Percentiles rank a stretch among this genome's conserved stretches.
phyloP scores from a whole-genome alignment of 2,888 invertebrate species.

The Podabrus alpinus region DNA sequence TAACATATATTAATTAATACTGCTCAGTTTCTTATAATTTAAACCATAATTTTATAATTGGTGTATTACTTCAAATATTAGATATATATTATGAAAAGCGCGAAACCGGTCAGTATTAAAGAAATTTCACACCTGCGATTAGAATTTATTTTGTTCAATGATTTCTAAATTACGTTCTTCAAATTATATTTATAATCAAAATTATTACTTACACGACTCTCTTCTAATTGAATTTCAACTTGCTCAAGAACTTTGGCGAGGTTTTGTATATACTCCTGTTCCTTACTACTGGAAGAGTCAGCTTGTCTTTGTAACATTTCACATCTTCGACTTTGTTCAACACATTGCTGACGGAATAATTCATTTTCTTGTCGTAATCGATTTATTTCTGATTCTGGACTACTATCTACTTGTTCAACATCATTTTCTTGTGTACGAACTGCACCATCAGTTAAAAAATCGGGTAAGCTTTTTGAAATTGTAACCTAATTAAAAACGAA shows the following conservation, averaged over 20 bases:
- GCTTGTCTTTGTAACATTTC: conserved; percentile 61
- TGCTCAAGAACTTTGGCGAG: conserved; percentile 63
- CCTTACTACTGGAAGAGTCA: conserved; percentile 58
- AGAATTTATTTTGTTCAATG: too few species aligned
- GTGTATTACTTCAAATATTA: too few species aligned
- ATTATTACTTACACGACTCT: conserved; percentile 57
- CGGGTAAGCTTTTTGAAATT: conserved; percentile 66
- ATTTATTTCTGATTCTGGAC: conserved; percentile 53
- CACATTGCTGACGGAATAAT: conserved; percentile 58
- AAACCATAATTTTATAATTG: too few species aligned
- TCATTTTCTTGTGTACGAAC: conserved; percentile 54
- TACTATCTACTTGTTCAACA: conserved; percentile 40
- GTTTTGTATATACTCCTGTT: conserved; percentile 60
- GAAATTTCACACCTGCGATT: too few species aligned
- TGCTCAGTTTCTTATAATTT: too few species aligned
- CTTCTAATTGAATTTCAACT: conserved; percentile 63
- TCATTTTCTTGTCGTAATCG: conserved; percentile 63
- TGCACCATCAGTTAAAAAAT: conserved; percentile 74
- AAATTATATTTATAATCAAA: too few species aligned
- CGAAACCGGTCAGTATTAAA: too few species aligned
- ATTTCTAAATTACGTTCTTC: too few species aligned
- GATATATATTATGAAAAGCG: too few species aligned
- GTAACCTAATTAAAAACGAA: conserved; percentile 46
- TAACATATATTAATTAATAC: too few species aligned
- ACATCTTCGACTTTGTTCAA: conserved; percentile 59